phyloP scores from a whole-genome alignment of 2,113 vertebrate species.

The Alethe diademata region DNA sequence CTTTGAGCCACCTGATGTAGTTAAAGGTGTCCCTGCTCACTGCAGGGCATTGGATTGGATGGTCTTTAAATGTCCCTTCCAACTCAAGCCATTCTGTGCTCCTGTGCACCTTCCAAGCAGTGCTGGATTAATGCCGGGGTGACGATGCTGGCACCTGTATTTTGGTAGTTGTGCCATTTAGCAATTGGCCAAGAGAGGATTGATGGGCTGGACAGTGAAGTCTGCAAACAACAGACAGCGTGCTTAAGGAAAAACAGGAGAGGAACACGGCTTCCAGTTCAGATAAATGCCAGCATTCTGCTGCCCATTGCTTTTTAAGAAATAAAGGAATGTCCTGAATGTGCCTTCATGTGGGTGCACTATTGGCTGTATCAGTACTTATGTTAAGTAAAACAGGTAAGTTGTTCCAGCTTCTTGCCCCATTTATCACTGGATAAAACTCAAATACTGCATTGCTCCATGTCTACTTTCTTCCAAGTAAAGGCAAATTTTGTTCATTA shows the following conservation, averaged over 20 bases:
- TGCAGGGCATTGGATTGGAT: no score
- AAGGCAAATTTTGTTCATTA: neutral
- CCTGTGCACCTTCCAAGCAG: neutral
- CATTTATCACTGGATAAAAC: neutral
- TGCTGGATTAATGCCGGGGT: neutral
- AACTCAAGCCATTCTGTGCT: neutral
- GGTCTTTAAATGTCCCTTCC: neutral
- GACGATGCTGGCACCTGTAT: neutral
- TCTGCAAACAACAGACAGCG: neutral
- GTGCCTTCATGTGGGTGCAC: accelerated
- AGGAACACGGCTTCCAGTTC: neutral
- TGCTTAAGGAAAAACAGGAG: neutral
- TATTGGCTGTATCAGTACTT: neutral
- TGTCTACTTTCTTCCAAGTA: neutral
- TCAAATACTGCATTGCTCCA: neutral
- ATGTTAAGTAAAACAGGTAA: neutral
- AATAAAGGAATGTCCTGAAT: neutral
- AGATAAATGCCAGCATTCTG: neutral
- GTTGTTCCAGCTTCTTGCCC: neutral
- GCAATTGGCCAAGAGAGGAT: neutral
- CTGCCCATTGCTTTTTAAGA: neutral
- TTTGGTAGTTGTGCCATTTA: neutral
- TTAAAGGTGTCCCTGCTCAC: no score
- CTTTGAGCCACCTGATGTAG: no score
- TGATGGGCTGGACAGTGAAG: neutral